Conservation (phyloP, 2,888 invertebrate species). For the Esperia sulphurella region DNA sequence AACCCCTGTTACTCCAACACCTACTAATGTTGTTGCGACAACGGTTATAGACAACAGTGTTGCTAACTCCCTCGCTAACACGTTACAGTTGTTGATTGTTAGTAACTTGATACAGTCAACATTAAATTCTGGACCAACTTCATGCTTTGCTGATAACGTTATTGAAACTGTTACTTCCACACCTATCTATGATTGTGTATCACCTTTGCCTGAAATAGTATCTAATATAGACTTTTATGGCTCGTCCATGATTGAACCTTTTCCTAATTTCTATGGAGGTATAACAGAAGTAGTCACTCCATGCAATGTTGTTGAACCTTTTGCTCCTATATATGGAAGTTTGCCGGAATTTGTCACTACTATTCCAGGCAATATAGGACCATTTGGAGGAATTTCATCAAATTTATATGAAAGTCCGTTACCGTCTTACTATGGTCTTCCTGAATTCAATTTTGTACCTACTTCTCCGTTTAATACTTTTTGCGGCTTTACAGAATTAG, state of each 20-base stretch:
- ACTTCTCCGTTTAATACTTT: not conserved
- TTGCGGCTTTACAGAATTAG: not conserved
- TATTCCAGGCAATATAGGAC: not conserved
- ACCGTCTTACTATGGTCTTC: not conserved
- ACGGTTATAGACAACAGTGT: conserved; percentile 50
- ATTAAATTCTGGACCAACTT: not conserved
- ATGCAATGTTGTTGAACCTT: not conserved
- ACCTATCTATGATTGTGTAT: not conserved
- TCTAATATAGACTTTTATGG: no score
- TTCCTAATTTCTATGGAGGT: not conserved
- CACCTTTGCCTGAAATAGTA: not conserved
- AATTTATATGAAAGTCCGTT: not conserved
- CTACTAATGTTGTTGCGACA: conserved; percentile 24
- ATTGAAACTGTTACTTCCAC: not conserved
- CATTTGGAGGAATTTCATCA: not conserved
- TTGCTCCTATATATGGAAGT: not conserved
- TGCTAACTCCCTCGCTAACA: conserved; percentile 49
- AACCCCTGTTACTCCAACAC: conserved; percentile 6
- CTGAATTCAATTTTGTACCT: not conserved
- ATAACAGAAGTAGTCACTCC: not conserved
- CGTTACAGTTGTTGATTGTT: conserved; percentile 49
- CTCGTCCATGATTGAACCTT: not conserved
- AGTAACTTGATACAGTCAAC: conserved; percentile 44
- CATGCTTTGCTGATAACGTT: not conserved
- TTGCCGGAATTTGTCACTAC: not conserved